Evolutionary conservation across 2,888 invertebrate species (phyloP), one percentile per base, ranked within the genome.

Genomic region (Clusia tigrina): DNA sequence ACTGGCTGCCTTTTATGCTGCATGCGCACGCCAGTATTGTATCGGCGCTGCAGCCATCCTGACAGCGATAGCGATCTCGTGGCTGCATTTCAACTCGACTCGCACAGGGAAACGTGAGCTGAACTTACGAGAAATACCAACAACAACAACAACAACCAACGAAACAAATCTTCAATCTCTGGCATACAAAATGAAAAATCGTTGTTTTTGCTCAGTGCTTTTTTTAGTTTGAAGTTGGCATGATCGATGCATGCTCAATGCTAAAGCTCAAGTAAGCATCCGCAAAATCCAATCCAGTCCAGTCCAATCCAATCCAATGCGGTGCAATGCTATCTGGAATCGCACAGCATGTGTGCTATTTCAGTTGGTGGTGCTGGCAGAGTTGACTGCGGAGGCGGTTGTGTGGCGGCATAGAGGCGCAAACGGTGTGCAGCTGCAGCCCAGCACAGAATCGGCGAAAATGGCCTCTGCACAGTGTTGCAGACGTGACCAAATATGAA

Each of bases 181-280:
- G 57, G 46, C 57, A 63, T 64, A 55, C 60, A 67, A 67, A 65
- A 67, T 67, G 67, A 67, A 63, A 67, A 67, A 65, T 67, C 53
- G 60, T 55, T 57, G 59, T 37, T 54, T 37, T 48, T 66, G 52
- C 22, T 48, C n/a, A n/a, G 48, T 48, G 2, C 22, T 42, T 18
- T 22, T 32, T 32, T 48, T 48, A 22, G 20, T 6, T 20, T 18
- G 48, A 58, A 60, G 58, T 56, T 58, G 67, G 60, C 42, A 15
- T 42, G 42, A 42, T 42, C 42, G 42, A 42, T 42, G 42, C 42
- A 17, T 17, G n/a, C 42, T 42, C 42, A 42, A 42, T 42, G 42
- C 9, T n/a, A 42, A 42, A 42, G 10, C 42, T 10, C 42, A 42
- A 42, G 42, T 42, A 42, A n/a, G 23, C 37, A 17, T 51, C 32